Conservation (phyloP, 1,140 invertebrate species). For the Drosophila nebulosa region DNA sequence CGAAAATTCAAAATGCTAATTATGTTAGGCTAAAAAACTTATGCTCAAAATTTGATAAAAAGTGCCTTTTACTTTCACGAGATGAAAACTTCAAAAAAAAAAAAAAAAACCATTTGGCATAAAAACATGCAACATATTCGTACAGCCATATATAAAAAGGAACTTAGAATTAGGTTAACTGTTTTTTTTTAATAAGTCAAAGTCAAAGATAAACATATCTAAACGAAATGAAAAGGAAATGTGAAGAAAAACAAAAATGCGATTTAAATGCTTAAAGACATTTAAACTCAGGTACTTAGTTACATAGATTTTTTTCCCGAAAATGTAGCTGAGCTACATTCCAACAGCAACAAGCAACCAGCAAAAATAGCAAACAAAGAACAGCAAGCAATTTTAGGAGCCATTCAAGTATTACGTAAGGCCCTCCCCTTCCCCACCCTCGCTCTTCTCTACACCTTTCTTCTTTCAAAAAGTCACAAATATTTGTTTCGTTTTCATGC, state of each 20-base stretch:
- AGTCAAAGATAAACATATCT: slow-evolving; percentile 34
- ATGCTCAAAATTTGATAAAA: slow-evolving; percentile 36
- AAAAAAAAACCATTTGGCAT: slow-evolving; percentile 38
- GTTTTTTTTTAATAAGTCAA: slow-evolving; percentile 50
- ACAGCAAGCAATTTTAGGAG: no score
- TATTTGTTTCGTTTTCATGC: no score
- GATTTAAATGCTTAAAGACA: slow-evolving; percentile 48
- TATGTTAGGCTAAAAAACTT: slow-evolving; percentile 37
- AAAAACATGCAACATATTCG: slow-evolving; percentile 45
- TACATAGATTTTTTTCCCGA: slow-evolving; percentile 52
- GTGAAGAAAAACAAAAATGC: slow-evolving; percentile 4
- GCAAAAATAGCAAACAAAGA: slow-evolving; percentile 21
- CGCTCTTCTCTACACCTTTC: no score
- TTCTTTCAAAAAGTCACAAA: no score
- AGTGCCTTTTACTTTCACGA: slow-evolving; percentile 53
- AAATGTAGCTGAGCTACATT: slow-evolving; percentile 63
- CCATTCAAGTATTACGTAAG: no score
- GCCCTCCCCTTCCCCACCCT: no score
- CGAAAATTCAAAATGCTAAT: slow-evolving; percentile 29
- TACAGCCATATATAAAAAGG: slow-evolving; percentile 47
- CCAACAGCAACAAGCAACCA: slow-evolving; percentile 1
- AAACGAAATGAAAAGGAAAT: not conserved
- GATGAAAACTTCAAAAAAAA: slow-evolving; percentile 20
- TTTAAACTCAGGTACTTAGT: slow-evolving; percentile 77
- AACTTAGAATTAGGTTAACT: slow-evolving; percentile 38